Base-by-base conservation (phyloP, 2,797 vertebrate species). In the Mormyrops boulengeri region DNA sequence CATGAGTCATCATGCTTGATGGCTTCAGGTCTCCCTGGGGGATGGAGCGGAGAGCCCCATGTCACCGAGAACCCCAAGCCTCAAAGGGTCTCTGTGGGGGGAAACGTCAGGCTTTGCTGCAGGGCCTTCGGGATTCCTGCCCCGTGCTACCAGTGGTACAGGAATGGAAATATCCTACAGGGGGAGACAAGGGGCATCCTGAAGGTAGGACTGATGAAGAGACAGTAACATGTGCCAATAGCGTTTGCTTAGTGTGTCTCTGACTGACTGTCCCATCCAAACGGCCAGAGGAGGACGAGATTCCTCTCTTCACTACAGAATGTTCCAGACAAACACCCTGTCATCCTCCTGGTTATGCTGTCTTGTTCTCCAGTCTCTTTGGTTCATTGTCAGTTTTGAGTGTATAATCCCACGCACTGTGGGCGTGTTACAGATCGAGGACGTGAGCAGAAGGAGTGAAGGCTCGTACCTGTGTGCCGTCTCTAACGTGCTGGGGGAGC, bases 91-190 rank as follows among this genome's bases (percentile, higher is more conserved):
- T 93, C 88, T 88, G 88, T 50, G 5, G 96, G 95, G n/a, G 90
- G 92, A 85, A 92, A 93, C 0, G 85, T 96, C 12, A 94, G 90
- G 50, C 95, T 98, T 55, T 91, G 90, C 57, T 98, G 97, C 57
- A 91, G 92, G 85, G 97, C 97, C 47, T 94, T 97, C 90, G 97
- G 97, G 1, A 94, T 96, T 14, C 97, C 97, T 3, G 91, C 94
- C 30, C 97, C 97, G 17, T 77, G 88, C 57, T 97, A 97, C 91
- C 96, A 97, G 94, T 98, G 97, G 97, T 97, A 97, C 94, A 93
- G 89, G 91, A 97, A 98, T 50, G 97, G 97, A 7, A 94, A 92
- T 3, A 91, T 60, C 0, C 92, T 98, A 89, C 91, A 88, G 7
- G 92, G 95, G 87, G 92, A 94, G 85, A 96, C 89, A 0, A 93